phyloP scores from a whole-genome alignment of 1,140 invertebrate species.

The Brachionus plicatilis region DNA sequence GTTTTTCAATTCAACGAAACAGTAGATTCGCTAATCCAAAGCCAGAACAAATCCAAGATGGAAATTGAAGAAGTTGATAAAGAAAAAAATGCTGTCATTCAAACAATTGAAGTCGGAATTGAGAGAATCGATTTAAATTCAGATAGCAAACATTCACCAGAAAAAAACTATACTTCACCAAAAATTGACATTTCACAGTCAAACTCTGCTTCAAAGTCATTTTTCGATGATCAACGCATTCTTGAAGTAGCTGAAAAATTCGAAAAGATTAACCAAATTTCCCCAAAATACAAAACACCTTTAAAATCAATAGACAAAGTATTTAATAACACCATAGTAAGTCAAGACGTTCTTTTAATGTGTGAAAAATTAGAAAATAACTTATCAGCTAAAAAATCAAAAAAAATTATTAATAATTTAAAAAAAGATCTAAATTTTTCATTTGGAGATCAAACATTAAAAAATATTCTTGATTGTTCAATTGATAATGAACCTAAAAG shows the following conservation, averaged over 20 bases:
- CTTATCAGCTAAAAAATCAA: background rate
- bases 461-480: background rate
- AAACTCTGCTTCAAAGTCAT: background rate
- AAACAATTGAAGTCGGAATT: background rate
- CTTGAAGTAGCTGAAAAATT: background rate
- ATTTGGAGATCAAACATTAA: constrained; percentile 6
- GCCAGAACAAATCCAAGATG: background rate
- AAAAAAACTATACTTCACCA: too few relatives aligned
- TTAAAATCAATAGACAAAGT: background rate
- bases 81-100: background rate
- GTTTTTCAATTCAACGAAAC: constrained; percentile 20
- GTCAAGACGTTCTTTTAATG: background rate
- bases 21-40: background rate
- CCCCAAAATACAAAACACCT: constrained; percentile 6
- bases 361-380: constrained; percentile 17
- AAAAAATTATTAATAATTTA: background rate
- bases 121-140: background rate
- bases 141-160: background rate
- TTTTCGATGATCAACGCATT: constrained; percentile 3
- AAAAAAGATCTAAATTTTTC: constrained; percentile 17
- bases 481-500: background rate
- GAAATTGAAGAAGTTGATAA: background rate
- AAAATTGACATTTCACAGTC: background rate
- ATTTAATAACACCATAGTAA: background rate
- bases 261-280: background rate